These are phyloP conservation scores for Silurus asotus DNA, from an alignment of 2,113 vertebrate species.

Conservation along the genomic window DNA sequence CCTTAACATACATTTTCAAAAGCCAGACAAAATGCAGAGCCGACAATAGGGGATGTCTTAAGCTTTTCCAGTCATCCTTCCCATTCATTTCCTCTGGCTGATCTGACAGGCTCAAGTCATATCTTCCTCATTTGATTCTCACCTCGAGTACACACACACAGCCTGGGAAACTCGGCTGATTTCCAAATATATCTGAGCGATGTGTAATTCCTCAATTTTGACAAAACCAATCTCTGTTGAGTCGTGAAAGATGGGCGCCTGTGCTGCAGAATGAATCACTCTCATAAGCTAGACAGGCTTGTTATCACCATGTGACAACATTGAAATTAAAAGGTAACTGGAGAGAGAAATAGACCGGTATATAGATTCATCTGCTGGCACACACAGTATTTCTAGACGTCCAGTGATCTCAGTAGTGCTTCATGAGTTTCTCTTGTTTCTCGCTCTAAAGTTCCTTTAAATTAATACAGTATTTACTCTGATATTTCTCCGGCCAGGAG, in stretches of 20 bases:
- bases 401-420: background rate
- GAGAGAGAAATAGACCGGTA: background rate
- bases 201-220: background rate
- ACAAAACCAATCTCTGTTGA: background rate
- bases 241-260: background rate
- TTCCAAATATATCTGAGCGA: conserved; percentile 4
- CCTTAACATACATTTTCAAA: conserved; percentile 20
- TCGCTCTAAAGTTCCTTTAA: background rate
- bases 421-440: background rate
- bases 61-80: background rate
- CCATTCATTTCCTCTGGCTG: background rate
- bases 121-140: conserved; percentile 8
- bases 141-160: background rate
- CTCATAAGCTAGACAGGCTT: background rate
- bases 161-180: background rate
- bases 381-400: background rate
- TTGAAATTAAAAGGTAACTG: background rate
- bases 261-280: conserved; percentile 5
- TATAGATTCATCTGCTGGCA: background rate
- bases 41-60: background rate
- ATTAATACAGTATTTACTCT: background rate
- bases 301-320: background rate
- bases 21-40: background rate
- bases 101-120: background rate
- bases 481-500: background rate